Percentiles rank a stretch among this genome's conserved stretches.
phyloP scores from a whole-genome alignment of 92 coral and sea anemone genomes.

The Zoanthus sansibaricus region DNA sequence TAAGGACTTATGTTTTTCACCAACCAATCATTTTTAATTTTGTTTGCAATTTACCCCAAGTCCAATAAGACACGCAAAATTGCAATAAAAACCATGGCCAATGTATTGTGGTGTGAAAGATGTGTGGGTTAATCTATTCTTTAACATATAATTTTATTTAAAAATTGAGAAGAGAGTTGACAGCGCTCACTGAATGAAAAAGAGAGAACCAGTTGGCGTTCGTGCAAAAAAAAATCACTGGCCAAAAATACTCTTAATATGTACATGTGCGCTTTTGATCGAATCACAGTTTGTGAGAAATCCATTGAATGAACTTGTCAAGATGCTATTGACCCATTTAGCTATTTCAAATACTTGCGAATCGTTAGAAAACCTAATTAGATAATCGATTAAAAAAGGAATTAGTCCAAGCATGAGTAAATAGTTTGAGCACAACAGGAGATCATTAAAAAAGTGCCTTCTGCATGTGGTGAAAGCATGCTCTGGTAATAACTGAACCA shows the following conservation, averaged over 20 bases:
- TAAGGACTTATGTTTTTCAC: neutral
- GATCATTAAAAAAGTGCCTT: neutral
- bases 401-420: neutral
- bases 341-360: slow-evolving; percentile 33
- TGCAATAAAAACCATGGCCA: neutral
- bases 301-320: slow-evolving; percentile 19
- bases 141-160: neutral
- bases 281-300: slow-evolving; percentile 12
- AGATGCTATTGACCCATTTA: slow-evolving; percentile 28
- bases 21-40: neutral
- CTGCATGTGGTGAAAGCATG: neutral
- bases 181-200: neutral
- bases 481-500: neutral
- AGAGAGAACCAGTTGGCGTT: neutral
- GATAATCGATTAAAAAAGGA: slow-evolving; percentile 34
- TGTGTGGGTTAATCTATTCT: neutral
- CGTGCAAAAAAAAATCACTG: neutral
- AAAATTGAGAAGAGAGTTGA: neutral
- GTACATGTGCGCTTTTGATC: neutral
- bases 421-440: neutral
- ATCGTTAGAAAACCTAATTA: slow-evolving; percentile 22
- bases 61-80: neutral
- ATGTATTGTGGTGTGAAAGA: neutral
- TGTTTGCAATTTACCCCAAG: neutral
- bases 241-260: neutral